A percentile compares a stretch with the other conserved stretches of the same genome.
Evolutionary conservation across 1,140 invertebrate species (phyloP).

Genomic region (Hermetia illucens): DNA sequence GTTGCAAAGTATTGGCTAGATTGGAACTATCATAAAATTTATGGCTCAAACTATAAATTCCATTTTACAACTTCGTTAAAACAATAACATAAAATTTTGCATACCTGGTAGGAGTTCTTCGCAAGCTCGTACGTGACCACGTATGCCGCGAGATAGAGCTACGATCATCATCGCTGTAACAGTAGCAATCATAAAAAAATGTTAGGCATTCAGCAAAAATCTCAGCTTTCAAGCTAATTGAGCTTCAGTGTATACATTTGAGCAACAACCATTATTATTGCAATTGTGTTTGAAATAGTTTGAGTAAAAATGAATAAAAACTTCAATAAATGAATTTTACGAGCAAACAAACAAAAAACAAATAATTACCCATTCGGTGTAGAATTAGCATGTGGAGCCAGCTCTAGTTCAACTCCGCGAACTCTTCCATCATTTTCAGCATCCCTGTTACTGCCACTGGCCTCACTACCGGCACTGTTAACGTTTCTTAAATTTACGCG

Average conservation of each 20-base stretch:
- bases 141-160: constrained; percentile 50
- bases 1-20: too few relatives aligned
- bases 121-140: constrained; percentile 59
- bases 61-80: too few relatives aligned
- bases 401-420: constrained; percentile 23
- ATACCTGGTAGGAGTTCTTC: constrained; percentile 58
- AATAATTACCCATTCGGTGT: constrained; percentile 9
- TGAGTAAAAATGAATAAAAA: constrained; percentile 9
- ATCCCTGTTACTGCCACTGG: constrained; percentile 3
- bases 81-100: constrained; percentile 4
- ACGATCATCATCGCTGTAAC: constrained; percentile 24
- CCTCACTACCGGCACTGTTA: constrained; percentile 6
- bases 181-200: constrained; percentile 4
- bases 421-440: constrained; percentile 10
- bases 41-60: too few relatives aligned
- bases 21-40: too few relatives aligned
- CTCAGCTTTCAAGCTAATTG: too few relatives aligned
- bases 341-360: constrained; percentile 2
- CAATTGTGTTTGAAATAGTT: too few relatives aligned
- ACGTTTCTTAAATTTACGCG: not conserved
- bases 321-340: constrained; percentile 11
- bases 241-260: too few relatives aligned
- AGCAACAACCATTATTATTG: too few relatives aligned
- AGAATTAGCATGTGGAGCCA: constrained; percentile 19
- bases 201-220: too few relatives aligned